Percentiles rank a stretch among this genome's conserved stretches.
Evolutionary conservation across 2,888 invertebrate species (phyloP).

Genomic region (Altica lythri): DNA sequence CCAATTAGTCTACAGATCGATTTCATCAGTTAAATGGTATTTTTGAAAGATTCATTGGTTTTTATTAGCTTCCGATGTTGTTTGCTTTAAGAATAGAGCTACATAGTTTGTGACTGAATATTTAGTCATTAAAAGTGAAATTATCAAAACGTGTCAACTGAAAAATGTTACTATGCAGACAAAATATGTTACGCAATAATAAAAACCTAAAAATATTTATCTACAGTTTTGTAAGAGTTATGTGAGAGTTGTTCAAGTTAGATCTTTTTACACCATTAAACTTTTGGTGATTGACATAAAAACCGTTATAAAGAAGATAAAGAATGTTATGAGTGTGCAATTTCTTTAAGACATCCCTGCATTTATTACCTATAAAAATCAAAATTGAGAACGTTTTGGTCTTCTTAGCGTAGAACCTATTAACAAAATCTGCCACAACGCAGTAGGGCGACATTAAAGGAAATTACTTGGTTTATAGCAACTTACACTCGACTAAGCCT

Average conservation of each 20-base stretch:
- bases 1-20: conserved; percentile 15
- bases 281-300: conserved; percentile 2
- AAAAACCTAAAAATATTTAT: too few species aligned
- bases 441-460: conserved; percentile 34
- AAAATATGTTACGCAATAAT: too few species aligned
- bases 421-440: conserved; percentile 35
- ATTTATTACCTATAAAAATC: conserved; percentile 32
- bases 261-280: background rate
- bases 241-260: too few species aligned
- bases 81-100: too few species aligned
- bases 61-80: background rate
- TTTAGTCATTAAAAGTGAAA: too few species aligned
- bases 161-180: too few species aligned
- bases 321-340: conserved; percentile 9
- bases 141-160: too few species aligned
- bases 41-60: conserved; percentile 35
- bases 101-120: too few species aligned
- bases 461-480: conserved; percentile 33
- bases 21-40: conserved; percentile 13
- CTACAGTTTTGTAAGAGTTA: too few species aligned
- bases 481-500: conserved; percentile 21
- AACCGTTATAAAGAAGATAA: conserved; percentile 12
- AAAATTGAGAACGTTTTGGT: conserved; percentile 29
- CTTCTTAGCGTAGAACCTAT: conserved; percentile 27
- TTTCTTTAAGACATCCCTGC: conserved; percentile 22